Conservation (phyloP, 2,797 vertebrate genomes). For the Diplodus sargus region DNA sequence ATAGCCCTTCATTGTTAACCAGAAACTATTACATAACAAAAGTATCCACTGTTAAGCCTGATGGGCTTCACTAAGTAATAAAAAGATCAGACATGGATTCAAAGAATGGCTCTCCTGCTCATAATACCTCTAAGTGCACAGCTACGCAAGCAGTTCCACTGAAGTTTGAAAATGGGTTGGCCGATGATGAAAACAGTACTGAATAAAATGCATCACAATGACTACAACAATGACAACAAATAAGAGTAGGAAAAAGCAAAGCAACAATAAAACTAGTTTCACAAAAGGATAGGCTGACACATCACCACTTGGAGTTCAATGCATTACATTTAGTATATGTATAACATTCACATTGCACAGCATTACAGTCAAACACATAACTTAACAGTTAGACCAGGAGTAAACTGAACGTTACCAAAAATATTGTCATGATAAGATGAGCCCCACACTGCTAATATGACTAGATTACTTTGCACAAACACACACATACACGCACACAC, state of each 20-base stretch:
- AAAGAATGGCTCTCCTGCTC: background rate
- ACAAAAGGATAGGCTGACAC: background rate
- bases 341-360: background rate
- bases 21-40: background rate
- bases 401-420: no score
- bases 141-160: background rate
- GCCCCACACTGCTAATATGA: no score
- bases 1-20: background rate
- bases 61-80: background rate
- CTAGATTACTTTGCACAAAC: no score
- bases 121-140: background rate
- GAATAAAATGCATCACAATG: background rate
- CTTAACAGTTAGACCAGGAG: no score
- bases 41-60: slow-evolving; percentile 2
- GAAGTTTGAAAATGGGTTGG: background rate
- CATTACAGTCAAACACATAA: no score
- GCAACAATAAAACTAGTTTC: background rate
- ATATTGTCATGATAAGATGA: no score
- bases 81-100: slow-evolving; percentile 3
- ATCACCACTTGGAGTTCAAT: background rate
- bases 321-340: no score
- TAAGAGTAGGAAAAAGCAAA: background rate
- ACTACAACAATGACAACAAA: background rate
- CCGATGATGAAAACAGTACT: background rate
- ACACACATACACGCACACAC: no score